Evolutionary conservation across 2,113 vertebrate species (phyloP).

Genomic region (Regulus satrapa): DNA sequence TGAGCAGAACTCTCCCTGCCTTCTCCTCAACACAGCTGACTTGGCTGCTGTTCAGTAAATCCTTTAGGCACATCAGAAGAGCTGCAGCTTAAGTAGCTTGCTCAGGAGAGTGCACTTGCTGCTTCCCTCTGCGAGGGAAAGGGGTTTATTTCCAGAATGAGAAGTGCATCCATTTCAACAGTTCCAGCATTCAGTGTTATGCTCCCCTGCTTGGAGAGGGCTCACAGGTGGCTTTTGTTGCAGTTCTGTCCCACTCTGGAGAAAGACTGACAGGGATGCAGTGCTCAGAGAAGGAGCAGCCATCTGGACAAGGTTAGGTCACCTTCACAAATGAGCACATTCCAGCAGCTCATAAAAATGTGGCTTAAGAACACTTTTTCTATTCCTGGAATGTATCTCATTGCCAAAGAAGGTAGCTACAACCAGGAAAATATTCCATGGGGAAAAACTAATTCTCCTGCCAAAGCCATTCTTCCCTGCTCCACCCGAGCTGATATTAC

Average conservation of each 20-base stretch:
- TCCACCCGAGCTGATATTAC: conserved; percentile 36
- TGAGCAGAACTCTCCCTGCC: neutral
- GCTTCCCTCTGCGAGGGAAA: neutral
- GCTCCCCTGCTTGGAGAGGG: neutral
- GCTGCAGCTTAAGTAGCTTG: neutral
- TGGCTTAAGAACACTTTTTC: neutral
- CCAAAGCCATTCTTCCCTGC: conserved; percentile 8
- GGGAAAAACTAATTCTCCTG: conserved; percentile 26
- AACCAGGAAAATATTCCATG: conserved; percentile 2
- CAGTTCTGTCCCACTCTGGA: neutral
- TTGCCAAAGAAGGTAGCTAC: conserved; percentile 25
- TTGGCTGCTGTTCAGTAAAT: neutral
- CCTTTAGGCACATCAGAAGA: neutral
- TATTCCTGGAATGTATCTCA: neutral
- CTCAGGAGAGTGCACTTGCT: neutral
- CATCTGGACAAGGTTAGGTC: neutral
- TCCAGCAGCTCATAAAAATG: neutral
- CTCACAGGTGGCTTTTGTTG: neutral
- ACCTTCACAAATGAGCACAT: neutral
- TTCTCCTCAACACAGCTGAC: neutral
- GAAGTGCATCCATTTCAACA: neutral
- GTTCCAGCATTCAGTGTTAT: neutral
- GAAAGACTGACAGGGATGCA: neutral
- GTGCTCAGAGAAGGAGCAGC: neutral
- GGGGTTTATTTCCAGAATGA: neutral